Base-by-base conservation (phyloP, 1,140 invertebrate species). In the Drosophila novamexicana region DNA sequence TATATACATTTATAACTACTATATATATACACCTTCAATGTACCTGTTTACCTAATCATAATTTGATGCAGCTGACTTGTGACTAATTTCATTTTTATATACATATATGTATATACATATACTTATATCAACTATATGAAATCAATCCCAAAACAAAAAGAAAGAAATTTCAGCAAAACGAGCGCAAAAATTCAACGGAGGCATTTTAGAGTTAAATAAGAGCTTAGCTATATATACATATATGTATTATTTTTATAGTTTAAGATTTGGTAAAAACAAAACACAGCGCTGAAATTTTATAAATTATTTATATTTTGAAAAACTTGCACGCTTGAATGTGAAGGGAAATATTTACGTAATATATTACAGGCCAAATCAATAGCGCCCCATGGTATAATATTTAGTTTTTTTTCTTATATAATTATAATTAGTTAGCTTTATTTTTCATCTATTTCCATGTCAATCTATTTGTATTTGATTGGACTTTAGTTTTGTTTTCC, bases 301-400 rank as follows among this genome's bases (percentile, higher is more conserved):
- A 7, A 59, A 64, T 73, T 65, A 73, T 78, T 44, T 59, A 61
- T 47, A 29, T 64, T 69, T 36, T 29, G 5, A 42, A 52, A 12
- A 22, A 68, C 49, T 86, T 88, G 89, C 89, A 91, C 89, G 89
- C 76, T 85, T 90, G 85, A 89, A 91, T 91, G 81, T 81, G 62
- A 66, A 57, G 77, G 71, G 58, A 61, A 47, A 57, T 54, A 22
- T 12, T n/a, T 22, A 49, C 14, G 9, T 29, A 54, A 47, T 22
- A 52, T 50, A 32, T 36, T 32, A 44, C 14, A n/a, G 52, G 39
- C 44, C 58, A 40, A 66, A 36, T 57, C 4, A 22, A 36, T 32
- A 22, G 34, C 18, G 37, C 6, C 22, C 39, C 42, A 47, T 59
- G 8, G 14, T 29, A 44, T 12, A n/a, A 47, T 22, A 47, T 49